A percentile compares a stretch with the other conserved stretches of the same genome.
Conservation (phyloP, 2,113 vertebrate species). For the Onychostoma macrolepis region DNA sequence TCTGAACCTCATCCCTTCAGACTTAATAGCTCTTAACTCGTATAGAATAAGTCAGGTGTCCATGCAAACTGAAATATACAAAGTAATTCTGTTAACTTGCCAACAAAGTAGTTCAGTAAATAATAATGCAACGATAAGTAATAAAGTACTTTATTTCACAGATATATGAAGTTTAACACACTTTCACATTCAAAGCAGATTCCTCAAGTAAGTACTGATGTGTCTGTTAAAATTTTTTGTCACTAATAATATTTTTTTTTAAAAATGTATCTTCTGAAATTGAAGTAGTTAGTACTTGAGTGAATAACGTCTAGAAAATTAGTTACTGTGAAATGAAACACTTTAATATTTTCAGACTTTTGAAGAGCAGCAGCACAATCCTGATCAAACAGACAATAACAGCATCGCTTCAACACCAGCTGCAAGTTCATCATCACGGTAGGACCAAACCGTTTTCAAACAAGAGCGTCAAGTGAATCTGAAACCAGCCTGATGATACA, state of each 20-base stretch:
- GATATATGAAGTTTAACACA: conserved; percentile 62
- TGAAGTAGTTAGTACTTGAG: neutral
- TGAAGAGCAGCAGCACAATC: neutral
- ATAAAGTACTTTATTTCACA: conserved; percentile 24
- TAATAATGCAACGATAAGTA: neutral
- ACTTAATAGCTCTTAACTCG: neutral
- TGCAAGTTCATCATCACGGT: neutral
- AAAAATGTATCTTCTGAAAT: neutral
- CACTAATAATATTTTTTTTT: neutral
- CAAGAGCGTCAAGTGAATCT: neutral
- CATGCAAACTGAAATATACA: neutral
- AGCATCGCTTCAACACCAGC: neutral
- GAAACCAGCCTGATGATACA: neutral
- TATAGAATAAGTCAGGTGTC: neutral
- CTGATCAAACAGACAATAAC: neutral
- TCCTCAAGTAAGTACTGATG: conserved; percentile 58
- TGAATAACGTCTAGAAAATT: neutral
- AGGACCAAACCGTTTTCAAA: neutral
- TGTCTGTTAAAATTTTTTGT: neutral
- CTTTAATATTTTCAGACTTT: conserved; percentile 36
- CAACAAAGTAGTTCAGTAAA: neutral
- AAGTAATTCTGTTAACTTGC: neutral
- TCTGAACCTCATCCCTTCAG: neutral
- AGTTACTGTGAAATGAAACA: neutral
- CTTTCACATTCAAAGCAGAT: neutral